Evolutionary conservation across 2,113 vertebrate species (phyloP), one percentile per base, ranked within the genome.

Genomic region (Colius striatus): DNA sequence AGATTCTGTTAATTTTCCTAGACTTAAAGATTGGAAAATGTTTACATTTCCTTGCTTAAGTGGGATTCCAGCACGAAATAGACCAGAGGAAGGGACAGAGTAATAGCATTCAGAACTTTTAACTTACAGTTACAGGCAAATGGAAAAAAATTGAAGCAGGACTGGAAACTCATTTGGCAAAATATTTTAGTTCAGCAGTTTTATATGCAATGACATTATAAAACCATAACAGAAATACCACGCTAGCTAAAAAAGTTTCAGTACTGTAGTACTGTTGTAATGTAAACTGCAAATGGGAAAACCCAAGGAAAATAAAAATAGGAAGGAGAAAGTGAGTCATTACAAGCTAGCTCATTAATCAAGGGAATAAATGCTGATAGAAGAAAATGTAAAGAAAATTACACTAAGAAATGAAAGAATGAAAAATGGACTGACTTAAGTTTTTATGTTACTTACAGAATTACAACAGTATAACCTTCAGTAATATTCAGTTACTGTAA

Each of bases 161-260:
- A 74, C 29, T 92, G 72, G 78, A 84, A 88, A 90, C 7, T 73
- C 16, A 66, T 57, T 91, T 54, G 78, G 29, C 54, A 85, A 92
- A 94, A 73, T 48, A 75, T 30, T 65, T n/a, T 36, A 50, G 13
- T 89, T 94, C 85, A 79, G 51, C 48, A 87, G 34, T 92, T 92
- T 75, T 73, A 62, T 67, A 73, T n/a, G 53, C 73, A 82, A 48
- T 77, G 51, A 90, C 55, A 41, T 81, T 20, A 55, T 74, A 94
- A 84, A 95, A 88, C 17, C 32, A 4, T 77, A 90, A 66, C 13
- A 93, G n/a, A 94, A 97, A 72, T 83, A 68, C 7, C 41, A 76
- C 30, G 34, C 22, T 53, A 50, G 25, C 43, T 74, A 41, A 92
- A 16, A 62, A 77, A 36, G 3, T 43, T 94, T 85, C 13, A 84